Evolutionary conservation across 2,888 invertebrate species (phyloP), one percentile per base, ranked within the genome.

Genomic region (Pardosa pseudoannulata): DNA sequence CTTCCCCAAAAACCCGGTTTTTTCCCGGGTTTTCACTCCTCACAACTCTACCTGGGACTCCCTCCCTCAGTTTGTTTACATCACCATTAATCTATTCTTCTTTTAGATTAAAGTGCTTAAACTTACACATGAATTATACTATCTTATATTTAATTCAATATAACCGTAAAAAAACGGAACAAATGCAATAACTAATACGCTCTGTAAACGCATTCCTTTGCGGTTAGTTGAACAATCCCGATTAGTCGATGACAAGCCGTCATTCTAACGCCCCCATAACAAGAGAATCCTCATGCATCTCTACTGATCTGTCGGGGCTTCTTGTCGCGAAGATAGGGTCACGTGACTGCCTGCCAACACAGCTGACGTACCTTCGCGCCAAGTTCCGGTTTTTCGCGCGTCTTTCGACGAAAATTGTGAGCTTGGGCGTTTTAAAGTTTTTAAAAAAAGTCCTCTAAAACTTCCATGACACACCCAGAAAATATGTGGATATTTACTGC

Each of bases 331-430:
- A 23, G 56, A 56, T 3, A 56, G 5, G 36, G 9, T 56, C 56
- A 56, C 56, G 56, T 56, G 56, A 23, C 56, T 23, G 23, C 23
- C 23, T 56, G 56, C 56, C 56, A 56, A 23, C 56, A 56, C 56
- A 56, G 56, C 56, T 56, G 56, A 56, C 56, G 56, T 56, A 56
- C 56, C 56, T 56, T 56, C 56, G 56, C 56, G 56, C 56, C 56
- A 23, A 56, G 56, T 56, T 56, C 56, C 56, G 56, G 56, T 56
- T 56, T 56, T 56, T 56, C 56, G 56, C 56, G 56, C 56, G 56
- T 56, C 56, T 56, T 56, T 56, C 56, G 56, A 56, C 11, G 56
- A 23, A 56, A 56, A 3, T 56, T 6, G 5, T 19, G 1, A 56
- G 23, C 1, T 23, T 23, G 5, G n/a, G 56, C 23, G 7, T 5